Conservation (phyloP, 2,113 vertebrate species). For the Catharus bicknelli region DNA sequence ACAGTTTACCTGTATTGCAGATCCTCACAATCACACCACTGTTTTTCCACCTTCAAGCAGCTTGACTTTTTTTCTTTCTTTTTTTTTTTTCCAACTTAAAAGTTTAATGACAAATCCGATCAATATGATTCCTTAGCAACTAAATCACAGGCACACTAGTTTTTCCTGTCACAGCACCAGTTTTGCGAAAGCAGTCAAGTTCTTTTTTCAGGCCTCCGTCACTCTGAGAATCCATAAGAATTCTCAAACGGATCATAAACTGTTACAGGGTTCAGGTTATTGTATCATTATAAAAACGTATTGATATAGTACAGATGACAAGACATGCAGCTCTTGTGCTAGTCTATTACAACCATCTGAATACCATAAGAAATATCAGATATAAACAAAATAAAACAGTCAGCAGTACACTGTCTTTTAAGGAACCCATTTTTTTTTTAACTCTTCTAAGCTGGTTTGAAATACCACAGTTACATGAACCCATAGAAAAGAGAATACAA, state of each 20-base stretch:
- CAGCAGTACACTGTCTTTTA: constrained; percentile 40
- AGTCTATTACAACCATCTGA: constrained; percentile 44
- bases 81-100: constrained; percentile 68
- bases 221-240: constrained; percentile 79
- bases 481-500: not conserved
- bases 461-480: not conserved
- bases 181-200: constrained; percentile 74
- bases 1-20: constrained; percentile 43
- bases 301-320: constrained; percentile 73
- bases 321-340: constrained; percentile 51
- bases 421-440: not conserved
- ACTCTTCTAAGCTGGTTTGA: not conserved
- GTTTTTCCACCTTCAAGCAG: constrained; percentile 33
- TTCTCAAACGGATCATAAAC: constrained; percentile 80
- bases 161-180: constrained; percentile 73
- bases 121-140: constrained; percentile 74
- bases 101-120: constrained; percentile 74
- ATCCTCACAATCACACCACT: constrained; percentile 34
- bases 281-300: constrained; percentile 80
- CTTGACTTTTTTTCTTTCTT: not conserved
- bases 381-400: constrained; percentile 39
- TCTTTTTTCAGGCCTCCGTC: constrained; percentile 72
- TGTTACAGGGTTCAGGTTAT: constrained; percentile 77
- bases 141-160: constrained; percentile 70
- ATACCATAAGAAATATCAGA: constrained; percentile 28